Conservation (phyloP, 2,797 vertebrate species). For the Tragelaphus oryx region DNA sequence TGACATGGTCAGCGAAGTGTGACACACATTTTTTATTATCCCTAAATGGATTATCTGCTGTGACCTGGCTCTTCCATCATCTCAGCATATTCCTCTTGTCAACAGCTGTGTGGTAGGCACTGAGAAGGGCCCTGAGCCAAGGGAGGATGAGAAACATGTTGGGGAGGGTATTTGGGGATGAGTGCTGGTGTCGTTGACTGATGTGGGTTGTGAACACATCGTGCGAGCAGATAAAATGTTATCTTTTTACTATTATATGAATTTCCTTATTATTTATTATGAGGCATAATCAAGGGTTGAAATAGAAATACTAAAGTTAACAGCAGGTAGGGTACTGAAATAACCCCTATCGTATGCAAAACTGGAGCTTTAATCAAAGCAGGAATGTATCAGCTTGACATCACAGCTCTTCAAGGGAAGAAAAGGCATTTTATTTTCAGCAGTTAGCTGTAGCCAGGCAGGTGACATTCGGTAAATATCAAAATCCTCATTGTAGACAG, state of each 20-base stretch:
- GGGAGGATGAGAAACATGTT: slow-evolving; percentile 37
- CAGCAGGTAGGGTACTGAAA: not conserved
- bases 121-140: slow-evolving; percentile 50
- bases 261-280: not conserved
- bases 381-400: not conserved
- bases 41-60: slow-evolving; percentile 65
- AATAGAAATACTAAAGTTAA: not conserved
- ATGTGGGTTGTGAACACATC: not conserved
- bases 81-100: slow-evolving; percentile 38
- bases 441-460: not conserved
- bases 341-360: not conserved
- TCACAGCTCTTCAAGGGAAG: slow-evolving; percentile 21
- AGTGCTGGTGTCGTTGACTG: not conserved
- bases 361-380: not conserved
- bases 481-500: not conserved
- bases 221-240: not conserved
- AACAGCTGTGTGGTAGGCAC: slow-evolving; percentile 58
- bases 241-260: not conserved
- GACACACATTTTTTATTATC: slow-evolving; percentile 58
- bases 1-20: slow-evolving; percentile 46
- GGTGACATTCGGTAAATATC: not conserved
- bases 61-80: slow-evolving; percentile 57
- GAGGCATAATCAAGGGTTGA: not conserved
- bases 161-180: slow-evolving; percentile 4
- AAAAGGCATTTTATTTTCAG: slow-evolving; percentile 23